Evolutionary conservation across 92 coral and sea anemone genomes (phyloP), one percentile per base, ranked within the genome.

Genomic region (Porites rus): DNA sequence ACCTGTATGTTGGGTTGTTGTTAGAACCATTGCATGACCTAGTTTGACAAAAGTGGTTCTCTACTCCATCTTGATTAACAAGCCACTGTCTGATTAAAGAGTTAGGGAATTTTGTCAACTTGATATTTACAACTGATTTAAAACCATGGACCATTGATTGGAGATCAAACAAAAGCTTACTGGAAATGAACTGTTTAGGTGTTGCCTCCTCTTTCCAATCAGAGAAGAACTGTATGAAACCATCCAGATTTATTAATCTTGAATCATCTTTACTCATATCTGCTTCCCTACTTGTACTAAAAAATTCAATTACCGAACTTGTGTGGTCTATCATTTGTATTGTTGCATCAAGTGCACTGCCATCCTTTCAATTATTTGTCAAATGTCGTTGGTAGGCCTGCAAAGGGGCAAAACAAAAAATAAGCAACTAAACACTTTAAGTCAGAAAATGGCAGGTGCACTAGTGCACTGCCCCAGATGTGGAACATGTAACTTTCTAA

Each of bases 1-100:
- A 88, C 14, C 17, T 78, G 69, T 66, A 92, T 1, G 90, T 89
- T 3, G 92, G 92, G 56, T 92, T 88, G 22, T 92, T 88, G 68
- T 92, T 88, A 19, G 84, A 87, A 1, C 94, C 92, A 65, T 89
- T 89, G 62, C 95, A 92, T 1, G 95, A 80, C 17, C 92, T 56
- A 7, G 86, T 75, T 53, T 81, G 91, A 22, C 91, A 78, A 51
- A 92, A 92, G 64, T 92, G 92, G 17, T 92, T 92, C 63, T 92
- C 93, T 3, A 86, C 91, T 24, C 76, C 59, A 66, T 92, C 91
- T 71, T 89, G 93, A 65, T 92, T 92, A 1, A 92, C 83, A 4
- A 89, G 72, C 8, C 87, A 81, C 2, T 91, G 83, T 68, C 89
- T 92, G 21, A 92, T 80, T 12, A 81, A 83, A 60, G 90, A 75